Evolutionary conservation across 2,888 invertebrate genomes (phyloP).

Genomic region (Stegana nigrithorax): DNA sequence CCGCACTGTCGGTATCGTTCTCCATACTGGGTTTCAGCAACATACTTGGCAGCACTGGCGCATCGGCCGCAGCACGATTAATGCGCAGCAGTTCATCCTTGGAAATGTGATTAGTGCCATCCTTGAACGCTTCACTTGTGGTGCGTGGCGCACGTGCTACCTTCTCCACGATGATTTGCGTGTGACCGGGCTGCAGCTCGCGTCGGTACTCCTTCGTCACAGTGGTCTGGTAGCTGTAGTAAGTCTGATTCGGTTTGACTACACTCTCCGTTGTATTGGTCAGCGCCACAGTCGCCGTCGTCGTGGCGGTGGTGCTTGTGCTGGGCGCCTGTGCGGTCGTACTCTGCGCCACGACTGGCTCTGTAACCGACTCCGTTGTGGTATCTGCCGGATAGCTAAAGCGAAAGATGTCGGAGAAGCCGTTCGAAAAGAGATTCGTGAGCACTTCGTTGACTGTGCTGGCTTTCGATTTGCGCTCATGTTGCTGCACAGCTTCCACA

Average conservation of each 20-base stretch:
- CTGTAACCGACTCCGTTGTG: slow-evolving; percentile 38
- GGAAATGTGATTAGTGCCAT: slow-evolving; percentile 71
- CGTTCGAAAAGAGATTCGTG: slow-evolving; percentile 59
- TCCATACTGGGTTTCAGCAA: slow-evolving; percentile 40
- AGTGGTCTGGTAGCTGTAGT: slow-evolving; percentile 50
- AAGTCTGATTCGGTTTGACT: slow-evolving; percentile 39
- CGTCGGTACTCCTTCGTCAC: slow-evolving; percentile 56
- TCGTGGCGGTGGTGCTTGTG: slow-evolving; percentile 31
- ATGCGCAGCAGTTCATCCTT: slow-evolving; percentile 76
- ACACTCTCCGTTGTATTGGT: slow-evolving; percentile 24
- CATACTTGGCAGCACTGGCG: slow-evolving; percentile 56
- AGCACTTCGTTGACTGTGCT: slow-evolving; percentile 61
- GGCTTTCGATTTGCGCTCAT: slow-evolving; percentile 30
- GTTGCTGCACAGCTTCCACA: slow-evolving; percentile 19
- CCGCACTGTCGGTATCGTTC: slow-evolving; percentile 35
- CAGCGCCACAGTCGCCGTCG: slow-evolving; percentile 24
- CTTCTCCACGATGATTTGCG: slow-evolving; percentile 58
- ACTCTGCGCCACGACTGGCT: neutral
- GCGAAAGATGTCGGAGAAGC: slow-evolving; percentile 64
- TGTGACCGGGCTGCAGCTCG: slow-evolving; percentile 56
- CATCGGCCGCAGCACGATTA: slow-evolving; percentile 70
- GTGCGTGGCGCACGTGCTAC: slow-evolving; percentile 41
- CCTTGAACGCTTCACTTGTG: slow-evolving; percentile 70
- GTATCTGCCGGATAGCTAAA: slow-evolving; percentile 48
- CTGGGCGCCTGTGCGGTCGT: slow-evolving; percentile 25